phyloP scores from a whole-genome alignment of 2,888 invertebrate genomes.

The Rhimphoctona megacephalus region DNA sequence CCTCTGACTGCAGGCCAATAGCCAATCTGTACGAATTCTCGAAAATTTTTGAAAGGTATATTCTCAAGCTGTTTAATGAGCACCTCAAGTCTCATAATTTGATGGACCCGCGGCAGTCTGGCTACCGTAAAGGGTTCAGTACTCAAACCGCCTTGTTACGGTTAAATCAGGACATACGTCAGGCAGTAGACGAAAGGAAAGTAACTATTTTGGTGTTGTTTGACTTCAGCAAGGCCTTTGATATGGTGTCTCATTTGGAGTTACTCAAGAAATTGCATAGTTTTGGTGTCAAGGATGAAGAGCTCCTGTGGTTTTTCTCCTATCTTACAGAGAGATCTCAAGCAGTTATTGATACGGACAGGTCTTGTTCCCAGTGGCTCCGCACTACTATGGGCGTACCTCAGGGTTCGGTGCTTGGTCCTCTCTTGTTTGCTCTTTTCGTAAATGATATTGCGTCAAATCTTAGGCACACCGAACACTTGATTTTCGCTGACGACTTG shows the following conservation, averaged over 20 bases:
- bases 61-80: not conserved
- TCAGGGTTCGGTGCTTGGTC: too few species aligned
- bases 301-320: not conserved
- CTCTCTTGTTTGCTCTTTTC: not conserved
- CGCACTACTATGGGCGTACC: not conserved
- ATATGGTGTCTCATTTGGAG: not conserved
- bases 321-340: not conserved
- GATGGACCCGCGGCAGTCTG: not conserved
- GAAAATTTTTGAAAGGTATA: not conserved
- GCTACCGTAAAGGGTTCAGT: not conserved
- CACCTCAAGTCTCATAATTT: not conserved
- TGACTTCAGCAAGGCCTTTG: constrained; percentile 10
- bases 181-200: not conserved
- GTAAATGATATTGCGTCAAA: not conserved
- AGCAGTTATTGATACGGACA: not conserved
- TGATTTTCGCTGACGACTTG: not conserved
- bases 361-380: not conserved
- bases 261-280: not conserved
- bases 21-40: not conserved
- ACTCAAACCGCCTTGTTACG: not conserved
- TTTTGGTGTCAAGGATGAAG: not conserved
- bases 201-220: not conserved
- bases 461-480: not conserved
- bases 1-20: not conserved
- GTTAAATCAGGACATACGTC: not conserved